phyloP scores from a whole-genome alignment of 1,140 invertebrate species.

The Philopotamus ludificatus region DNA sequence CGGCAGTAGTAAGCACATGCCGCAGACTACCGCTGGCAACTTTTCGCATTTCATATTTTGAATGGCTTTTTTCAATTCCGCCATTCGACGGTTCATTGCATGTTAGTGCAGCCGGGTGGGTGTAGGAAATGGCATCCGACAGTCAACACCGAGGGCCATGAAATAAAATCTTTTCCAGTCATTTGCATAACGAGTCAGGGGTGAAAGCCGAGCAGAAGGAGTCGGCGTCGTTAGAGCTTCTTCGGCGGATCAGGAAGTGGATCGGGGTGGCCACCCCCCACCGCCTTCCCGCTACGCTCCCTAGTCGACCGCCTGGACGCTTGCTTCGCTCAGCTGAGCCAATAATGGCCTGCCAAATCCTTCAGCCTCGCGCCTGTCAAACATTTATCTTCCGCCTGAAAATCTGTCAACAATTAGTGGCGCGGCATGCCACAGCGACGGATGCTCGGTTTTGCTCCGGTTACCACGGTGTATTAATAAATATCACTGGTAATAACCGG shows the following conservation, averaged over 20 bases:
- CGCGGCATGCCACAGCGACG: not conserved
- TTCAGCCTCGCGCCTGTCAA: constrained; percentile 20
- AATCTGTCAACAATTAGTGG: constrained; percentile 24
- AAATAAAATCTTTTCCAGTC: constrained; percentile 10
- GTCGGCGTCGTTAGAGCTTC: constrained; percentile 5
- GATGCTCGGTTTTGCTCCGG: not conserved
- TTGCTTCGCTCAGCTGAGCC: constrained; percentile 24
- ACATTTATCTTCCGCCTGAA: constrained; percentile 22
- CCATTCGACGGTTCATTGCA: too few species aligned
- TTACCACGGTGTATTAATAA: too few species aligned
- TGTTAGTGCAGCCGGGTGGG: not conserved
- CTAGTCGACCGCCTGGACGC: constrained; percentile 6
- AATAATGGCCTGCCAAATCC: constrained; percentile 28
- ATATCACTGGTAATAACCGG: too few species aligned
- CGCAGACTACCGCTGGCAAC: too few species aligned
- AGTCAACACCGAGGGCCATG: constrained; percentile 1
- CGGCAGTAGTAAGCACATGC: too few species aligned
- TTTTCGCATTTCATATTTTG: too few species aligned
- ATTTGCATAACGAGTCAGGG: constrained; percentile 25
- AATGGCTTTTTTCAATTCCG: too few species aligned
- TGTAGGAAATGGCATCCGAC: constrained; percentile 2
- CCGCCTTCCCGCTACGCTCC: not conserved
- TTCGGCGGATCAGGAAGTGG: constrained; percentile 9
- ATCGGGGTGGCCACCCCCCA: not conserved
- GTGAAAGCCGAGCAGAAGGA: not conserved